phyloP scores from a whole-genome alignment of 2,888 invertebrate genomes.

The Ornithoptera priamus region DNA sequence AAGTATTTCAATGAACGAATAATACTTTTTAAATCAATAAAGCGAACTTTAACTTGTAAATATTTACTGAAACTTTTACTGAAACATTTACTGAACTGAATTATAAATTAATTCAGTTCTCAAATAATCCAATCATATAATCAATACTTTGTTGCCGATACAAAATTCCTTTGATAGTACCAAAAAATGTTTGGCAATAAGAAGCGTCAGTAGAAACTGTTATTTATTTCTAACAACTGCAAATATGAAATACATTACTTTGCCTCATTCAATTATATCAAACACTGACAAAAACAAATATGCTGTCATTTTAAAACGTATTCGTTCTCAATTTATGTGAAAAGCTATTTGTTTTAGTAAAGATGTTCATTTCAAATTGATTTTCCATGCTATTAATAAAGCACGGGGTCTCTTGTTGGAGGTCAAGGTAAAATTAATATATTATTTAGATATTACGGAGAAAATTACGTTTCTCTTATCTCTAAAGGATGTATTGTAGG shows the following conservation, averaged over 20 bases:
- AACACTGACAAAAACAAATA: slow-evolving; percentile 11
- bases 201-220: not conserved
- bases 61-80: too few species aligned
- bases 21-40: too few species aligned
- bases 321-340: not conserved
- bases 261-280: slow-evolving; percentile 1
- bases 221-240: slow-evolving; percentile 18
- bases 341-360: too few species aligned
- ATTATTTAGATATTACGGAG: too few species aligned
- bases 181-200: not conserved
- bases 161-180: not conserved
- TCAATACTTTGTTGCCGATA: not conserved
- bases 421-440: not conserved
- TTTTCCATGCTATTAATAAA: not conserved
- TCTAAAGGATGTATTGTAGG: too few species aligned
- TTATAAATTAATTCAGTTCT: too few species aligned
- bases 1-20: too few species aligned
- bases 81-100: too few species aligned
- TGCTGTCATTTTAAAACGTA: slow-evolving; percentile 7
- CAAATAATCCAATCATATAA: not conserved
- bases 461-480: too few species aligned
- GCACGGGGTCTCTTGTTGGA: not conserved
- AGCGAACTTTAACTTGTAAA: too few species aligned
- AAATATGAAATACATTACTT: slow-evolving; percentile 4
- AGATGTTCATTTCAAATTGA: not conserved